phyloP scores from a whole-genome alignment of 2,113 vertebrate species.

The Triplophysa tibetana region DNA sequence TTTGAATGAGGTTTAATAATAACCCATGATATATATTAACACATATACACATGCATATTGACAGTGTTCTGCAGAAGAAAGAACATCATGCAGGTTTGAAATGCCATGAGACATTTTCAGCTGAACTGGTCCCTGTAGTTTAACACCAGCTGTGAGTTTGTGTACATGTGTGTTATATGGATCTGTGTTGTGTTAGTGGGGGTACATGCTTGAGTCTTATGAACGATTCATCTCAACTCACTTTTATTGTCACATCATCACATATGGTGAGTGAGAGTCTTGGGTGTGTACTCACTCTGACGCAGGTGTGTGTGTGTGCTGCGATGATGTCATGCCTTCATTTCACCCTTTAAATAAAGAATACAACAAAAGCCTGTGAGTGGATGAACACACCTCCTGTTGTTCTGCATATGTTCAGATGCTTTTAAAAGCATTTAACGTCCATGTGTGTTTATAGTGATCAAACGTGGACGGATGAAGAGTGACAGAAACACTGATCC shows the following conservation, averaged over 20 bases:
- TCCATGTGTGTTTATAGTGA: slow-evolving; percentile 59
- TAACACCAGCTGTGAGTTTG: background rate
- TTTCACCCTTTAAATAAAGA: slow-evolving; percentile 47
- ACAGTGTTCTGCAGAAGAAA: too few relatives aligned
- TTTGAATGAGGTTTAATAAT: too few relatives aligned
- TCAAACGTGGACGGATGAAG: slow-evolving; percentile 74
- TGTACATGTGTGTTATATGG: too few relatives aligned
- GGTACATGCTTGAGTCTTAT: background rate
- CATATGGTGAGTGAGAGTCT: too few relatives aligned
- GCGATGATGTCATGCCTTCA: slow-evolving; percentile 40
- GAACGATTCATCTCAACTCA: background rate
- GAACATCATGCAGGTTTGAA: too few relatives aligned
- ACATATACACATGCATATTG: too few relatives aligned
- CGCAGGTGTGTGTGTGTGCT: slow-evolving; percentile 31
- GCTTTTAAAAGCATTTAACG: background rate
- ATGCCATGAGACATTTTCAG: too few relatives aligned
- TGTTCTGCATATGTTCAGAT: slow-evolving; percentile 20
- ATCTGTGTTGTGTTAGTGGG: too few relatives aligned
- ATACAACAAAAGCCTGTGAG: slow-evolving; percentile 4
- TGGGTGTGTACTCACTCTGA: background rate
- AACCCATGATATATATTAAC: too few relatives aligned
- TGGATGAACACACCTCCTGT: slow-evolving; percentile 17
- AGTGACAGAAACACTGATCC: slow-evolving; percentile 75
- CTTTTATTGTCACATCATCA: too few relatives aligned
- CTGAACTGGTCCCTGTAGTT: background rate